Evolutionary conservation across 2,888 invertebrate species (phyloP).

Genomic region (Calephelis perditalis): DNA sequence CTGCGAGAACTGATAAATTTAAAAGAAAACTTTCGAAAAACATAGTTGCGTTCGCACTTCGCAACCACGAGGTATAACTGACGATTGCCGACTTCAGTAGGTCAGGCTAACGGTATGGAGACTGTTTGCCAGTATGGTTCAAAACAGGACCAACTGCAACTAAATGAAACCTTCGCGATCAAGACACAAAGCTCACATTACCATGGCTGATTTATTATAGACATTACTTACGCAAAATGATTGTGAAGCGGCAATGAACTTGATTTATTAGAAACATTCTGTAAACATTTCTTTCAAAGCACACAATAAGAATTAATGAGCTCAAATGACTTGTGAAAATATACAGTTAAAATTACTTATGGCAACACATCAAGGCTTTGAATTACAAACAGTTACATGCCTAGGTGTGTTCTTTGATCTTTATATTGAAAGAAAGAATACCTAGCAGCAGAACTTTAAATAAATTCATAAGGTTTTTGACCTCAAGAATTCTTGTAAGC

Average conservation of each 20-base stretch:
- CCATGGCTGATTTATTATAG: not conserved
- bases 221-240: conserved; percentile 13
- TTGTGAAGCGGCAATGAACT: conserved; percentile 19
- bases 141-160: not conserved
- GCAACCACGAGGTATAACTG: conserved; percentile 50
- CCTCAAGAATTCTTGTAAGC: too few relatives aligned
- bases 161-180: not conserved
- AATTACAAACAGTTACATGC: not conserved
- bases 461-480: too few relatives aligned
- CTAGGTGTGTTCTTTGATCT: too few relatives aligned
- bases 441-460: too few relatives aligned
- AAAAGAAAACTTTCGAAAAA: conserved; percentile 69
- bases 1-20: conserved; percentile 48
- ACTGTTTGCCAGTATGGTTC: conserved; percentile 19
- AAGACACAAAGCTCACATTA: not conserved
- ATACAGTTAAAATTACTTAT: not conserved
- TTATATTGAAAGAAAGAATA: too few relatives aligned
- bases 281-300: not conserved
- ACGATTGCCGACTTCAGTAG: conserved; percentile 43
- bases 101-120: conserved; percentile 61
- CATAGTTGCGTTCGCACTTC: conserved; percentile 58
- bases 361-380: not conserved
- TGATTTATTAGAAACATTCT: conserved; percentile 2
- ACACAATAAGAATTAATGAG: not conserved
- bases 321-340: not conserved